phyloP scores from a whole-genome alignment of 2,797 vertebrate genomes.

The Pipistrellus kuhlii region DNA sequence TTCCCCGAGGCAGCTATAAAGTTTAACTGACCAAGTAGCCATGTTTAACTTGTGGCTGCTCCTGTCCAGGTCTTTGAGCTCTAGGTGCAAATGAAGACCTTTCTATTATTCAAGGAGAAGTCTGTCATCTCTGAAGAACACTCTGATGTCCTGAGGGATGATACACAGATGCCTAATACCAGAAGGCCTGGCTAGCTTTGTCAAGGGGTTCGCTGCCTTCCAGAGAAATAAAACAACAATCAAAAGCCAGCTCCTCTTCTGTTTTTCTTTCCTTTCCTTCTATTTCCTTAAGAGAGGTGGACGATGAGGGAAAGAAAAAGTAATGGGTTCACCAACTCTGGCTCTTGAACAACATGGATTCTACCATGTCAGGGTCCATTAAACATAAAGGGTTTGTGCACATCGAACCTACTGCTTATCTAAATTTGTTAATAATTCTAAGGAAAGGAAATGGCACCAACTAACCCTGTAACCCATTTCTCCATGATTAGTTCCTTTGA shows the following conservation, averaged over 20 bases:
- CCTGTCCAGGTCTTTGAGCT: not conserved
- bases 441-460: constrained; percentile 1
- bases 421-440: constrained; percentile 37
- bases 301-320: not conserved
- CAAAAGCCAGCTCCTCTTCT: not conserved
- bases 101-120: constrained; percentile 1
- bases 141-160: not conserved
- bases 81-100: not conserved
- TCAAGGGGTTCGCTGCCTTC: not conserved
- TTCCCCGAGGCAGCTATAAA: not conserved
- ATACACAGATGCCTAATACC: not conserved
- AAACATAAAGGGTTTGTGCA: not conserved
- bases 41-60: not conserved
- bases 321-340: constrained; percentile 13
- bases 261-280: not conserved
- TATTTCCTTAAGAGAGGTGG: not conserved
- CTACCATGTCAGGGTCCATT: not conserved
- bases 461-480: not conserved
- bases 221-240: constrained; percentile 26
- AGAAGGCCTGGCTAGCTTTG: not conserved
- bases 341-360: not conserved
- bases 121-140: not conserved
- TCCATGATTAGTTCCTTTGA: not conserved
- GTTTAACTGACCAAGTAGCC: not conserved
- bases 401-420: not conserved